Evolutionary conservation across 2,113 vertebrate genomes (phyloP), one percentile per base, ranked within the genome.

Genomic region (Alethe castanea): DNA sequence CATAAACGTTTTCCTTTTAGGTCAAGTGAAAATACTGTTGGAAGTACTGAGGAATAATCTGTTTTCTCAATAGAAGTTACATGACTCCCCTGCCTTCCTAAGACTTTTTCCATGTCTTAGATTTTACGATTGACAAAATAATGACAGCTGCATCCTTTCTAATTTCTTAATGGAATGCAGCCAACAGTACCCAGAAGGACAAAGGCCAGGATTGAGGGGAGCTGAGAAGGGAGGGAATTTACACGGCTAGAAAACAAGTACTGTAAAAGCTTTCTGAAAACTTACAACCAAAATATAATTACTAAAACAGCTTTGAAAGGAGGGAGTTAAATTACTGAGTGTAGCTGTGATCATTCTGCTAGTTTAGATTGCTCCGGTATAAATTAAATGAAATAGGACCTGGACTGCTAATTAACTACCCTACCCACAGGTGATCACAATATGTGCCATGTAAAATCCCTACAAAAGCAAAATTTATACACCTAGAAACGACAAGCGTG

Each of bases 351-450:
- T 95, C 94, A 92, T 92, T 94, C 64, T 93, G 71, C 80, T 81
- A 81, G 94, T 96, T 95, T 95, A 96, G 97, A 97, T 96, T 95
- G 90, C 84, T 93, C 59, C 11, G 16, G n/a, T 86, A 95, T 93
- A 97, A 96, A 95, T 95, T 92, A 91, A 97, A 97, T 96, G 5
- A 97, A 97, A 97, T 78, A 90, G 84, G 86, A 85, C 76, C 93
- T 93, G 84, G 56, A 89, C 92, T 97, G 38, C 94, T 97, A 98
- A 98, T 98, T 97, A 98, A 94, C 87, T 80, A 94, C 79, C 77
- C 93, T 97, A 90, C 89, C 94, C 94, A 97, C 97, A 97, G 97
- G 96, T 97, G 96, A 98, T 98, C 96, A 95, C 94, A 89, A 89
- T 90, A 95, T 44, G 47, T 81, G 88, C 83, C 11, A 19, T 25